Evolutionary conservation across 2,113 vertebrate species (phyloP).

Genomic region (Psilopogon haemacephalus): DNA sequence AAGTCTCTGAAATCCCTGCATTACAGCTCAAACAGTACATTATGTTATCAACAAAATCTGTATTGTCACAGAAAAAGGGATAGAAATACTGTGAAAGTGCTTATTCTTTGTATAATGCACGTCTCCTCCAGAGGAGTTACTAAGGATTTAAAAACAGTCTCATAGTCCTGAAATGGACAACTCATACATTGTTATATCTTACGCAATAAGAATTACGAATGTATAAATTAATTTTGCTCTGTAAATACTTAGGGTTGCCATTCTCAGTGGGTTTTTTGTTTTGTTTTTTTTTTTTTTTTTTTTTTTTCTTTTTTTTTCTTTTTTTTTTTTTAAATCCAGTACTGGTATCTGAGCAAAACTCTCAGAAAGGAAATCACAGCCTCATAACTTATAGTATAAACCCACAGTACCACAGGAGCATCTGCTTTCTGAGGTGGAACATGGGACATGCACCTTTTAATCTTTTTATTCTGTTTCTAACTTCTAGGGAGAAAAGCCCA

Average conservation of each 20-base stretch:
- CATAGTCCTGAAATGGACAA: neutral
- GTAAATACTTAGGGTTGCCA: neutral
- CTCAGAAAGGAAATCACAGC: neutral
- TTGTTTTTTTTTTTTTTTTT: too few relatives aligned
- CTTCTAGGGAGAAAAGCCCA: neutral
- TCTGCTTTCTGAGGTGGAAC: neutral
- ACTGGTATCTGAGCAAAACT: neutral
- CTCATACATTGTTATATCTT: neutral
- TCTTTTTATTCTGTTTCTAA: neutral
- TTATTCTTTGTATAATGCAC: neutral
- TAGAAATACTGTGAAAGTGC: neutral
- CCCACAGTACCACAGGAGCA: neutral
- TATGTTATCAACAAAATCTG: neutral
- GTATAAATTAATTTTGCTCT: neutral
- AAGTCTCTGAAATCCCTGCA: neutral
- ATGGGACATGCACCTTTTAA: neutral
- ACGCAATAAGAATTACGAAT: neutral
- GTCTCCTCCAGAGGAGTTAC: neutral
- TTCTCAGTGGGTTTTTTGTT: too few relatives aligned
- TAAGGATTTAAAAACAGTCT: neutral
- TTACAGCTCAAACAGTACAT: neutral
- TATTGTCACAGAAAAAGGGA: neutral
- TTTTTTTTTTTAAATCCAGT: neutral
- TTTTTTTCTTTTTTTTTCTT: too few relatives aligned
- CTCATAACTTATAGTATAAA: neutral